Conservation (phyloP, 2,797 vertebrate species). For the Strix occidentalis region DNA sequence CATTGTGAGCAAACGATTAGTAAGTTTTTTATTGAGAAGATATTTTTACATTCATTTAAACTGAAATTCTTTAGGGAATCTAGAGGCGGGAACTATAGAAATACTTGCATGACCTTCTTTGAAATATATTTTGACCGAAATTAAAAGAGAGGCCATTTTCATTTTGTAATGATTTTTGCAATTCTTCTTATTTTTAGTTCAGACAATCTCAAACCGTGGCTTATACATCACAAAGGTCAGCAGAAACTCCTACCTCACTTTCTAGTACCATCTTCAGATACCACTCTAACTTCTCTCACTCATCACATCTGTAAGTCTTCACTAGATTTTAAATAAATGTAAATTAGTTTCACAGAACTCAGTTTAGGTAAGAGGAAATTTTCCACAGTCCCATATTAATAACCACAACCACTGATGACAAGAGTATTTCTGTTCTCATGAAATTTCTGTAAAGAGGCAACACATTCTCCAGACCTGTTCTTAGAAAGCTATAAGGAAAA, state of each 20-base stretch:
- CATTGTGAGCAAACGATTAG: neutral
- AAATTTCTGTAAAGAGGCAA: neutral
- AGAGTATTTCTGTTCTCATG: neutral
- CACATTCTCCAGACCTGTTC: neutral
- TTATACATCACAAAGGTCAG: neutral
- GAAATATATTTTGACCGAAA: neutral
- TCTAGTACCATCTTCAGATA: neutral
- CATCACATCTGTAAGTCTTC: neutral
- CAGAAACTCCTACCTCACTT: neutral
- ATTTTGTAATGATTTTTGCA: neutral
- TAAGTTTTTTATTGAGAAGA: neutral
- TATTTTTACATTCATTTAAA: neutral
- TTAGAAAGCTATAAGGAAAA: neutral
- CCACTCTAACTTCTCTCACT: neutral
- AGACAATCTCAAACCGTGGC: neutral
- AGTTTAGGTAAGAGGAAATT: neutral
- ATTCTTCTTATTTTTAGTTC: neutral
- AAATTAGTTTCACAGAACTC: constrained; percentile 2
- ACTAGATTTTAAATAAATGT: neutral
- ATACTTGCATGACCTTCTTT: neutral
- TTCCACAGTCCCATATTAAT: constrained; percentile 8
- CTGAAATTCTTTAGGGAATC: neutral
- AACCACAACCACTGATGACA: neutral
- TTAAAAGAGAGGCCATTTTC: neutral
- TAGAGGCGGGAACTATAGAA: neutral